phyloP scores from a whole-genome alignment of 2,113 vertebrate species.

The Hirundichthys speculiger region DNA sequence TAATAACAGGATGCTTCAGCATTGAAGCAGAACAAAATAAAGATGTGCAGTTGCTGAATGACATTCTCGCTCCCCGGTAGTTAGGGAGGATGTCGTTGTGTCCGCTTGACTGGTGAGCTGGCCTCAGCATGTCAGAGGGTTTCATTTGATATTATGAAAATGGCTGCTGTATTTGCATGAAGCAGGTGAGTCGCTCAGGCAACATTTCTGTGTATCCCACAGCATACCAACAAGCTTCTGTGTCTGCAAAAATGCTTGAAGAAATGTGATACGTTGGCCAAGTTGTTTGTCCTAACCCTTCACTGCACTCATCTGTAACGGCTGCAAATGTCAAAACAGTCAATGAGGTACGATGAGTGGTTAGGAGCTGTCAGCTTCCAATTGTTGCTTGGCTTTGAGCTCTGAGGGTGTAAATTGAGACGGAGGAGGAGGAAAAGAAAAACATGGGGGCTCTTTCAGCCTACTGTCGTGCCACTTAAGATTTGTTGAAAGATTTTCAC shows the following conservation, averaged over 20 bases:
- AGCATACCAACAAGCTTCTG: slow-evolving; percentile 22
- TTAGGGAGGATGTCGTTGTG: too few species aligned
- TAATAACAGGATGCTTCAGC: slow-evolving; percentile 37
- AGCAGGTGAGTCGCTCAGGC: slow-evolving; percentile 43
- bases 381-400: slow-evolving; percentile 73
- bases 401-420: slow-evolving; percentile 65
- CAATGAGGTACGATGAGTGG: slow-evolving; percentile 58
- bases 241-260: slow-evolving; percentile 54
- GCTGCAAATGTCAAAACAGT: slow-evolving; percentile 74
- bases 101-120: too few species aligned
- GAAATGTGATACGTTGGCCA: slow-evolving; percentile 58
- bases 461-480: slow-evolving; percentile 78
- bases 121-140: too few species aligned
- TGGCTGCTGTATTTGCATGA: slow-evolving; percentile 37
- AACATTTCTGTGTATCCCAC: slow-evolving; percentile 22
- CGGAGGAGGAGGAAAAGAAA: slow-evolving; percentile 63
- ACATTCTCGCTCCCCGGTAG: slow-evolving; percentile 18
- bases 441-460: slow-evolving; percentile 76
- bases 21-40: slow-evolving; percentile 41
- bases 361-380: slow-evolving; percentile 70
- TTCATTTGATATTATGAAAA: slow-evolving; percentile 37
- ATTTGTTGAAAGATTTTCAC: slow-evolving; percentile 79
- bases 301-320: slow-evolving; percentile 58
- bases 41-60: slow-evolving; percentile 31
- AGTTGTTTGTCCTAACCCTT: slow-evolving; percentile 62